Base-by-base conservation (phyloP, 1,140 invertebrate species). In the Pissodes strobi region DNA sequence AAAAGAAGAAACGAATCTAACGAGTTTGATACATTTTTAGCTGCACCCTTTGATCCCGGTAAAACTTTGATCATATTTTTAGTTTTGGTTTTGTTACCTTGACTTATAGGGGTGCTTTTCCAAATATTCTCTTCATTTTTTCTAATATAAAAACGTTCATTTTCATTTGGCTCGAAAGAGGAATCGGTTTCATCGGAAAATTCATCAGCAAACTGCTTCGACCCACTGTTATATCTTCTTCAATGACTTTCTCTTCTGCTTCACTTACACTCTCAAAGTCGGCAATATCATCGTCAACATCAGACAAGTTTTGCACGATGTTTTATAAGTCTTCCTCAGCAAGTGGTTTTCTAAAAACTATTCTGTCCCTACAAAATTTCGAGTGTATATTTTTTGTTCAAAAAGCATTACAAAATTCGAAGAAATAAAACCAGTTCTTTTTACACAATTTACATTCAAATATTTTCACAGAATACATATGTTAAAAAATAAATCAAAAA, bases 141-240 rank as follows among this genome's bases (percentile, higher is more conserved):
- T n/a, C 64, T 48, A 45, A 55, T 34, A 39, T 37, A 62, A 62
- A 51, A 62, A 15, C 13, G 55, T 13, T 57, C 10, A 45, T 57
- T 39, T 22, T 57, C 55, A n/a, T n/a, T n/a, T n/a, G n/a, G n/a
- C n/a, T n/a, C n/a, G n/a, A n/a, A n/a, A n/a, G n/a, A n/a, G n/a
- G n/a, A n/a, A n/a, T n/a, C n/a, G n/a, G n/a, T n/a, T n/a, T n/a
- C n/a, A n/a, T 52, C 18, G 27, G 19, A 9, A 5, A 56, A 41
- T 67, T 17, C 9, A 17, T n/a, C n/a, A 9, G 15, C 39, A 6
- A 13, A 43, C 37, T 43, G 38, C 22, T 53, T 30, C 17, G 48
- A 18, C 22, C 22, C 25, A 39, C 59, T 43, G 19, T 55, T 30
- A 38, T 49, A 37, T 45, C 9, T n/a, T n/a, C n/a, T n/a, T n/a